Evolutionary conservation across 2,797 vertebrate species (phyloP).

Genomic region (Pantherophis alleghaniensis): DNA sequence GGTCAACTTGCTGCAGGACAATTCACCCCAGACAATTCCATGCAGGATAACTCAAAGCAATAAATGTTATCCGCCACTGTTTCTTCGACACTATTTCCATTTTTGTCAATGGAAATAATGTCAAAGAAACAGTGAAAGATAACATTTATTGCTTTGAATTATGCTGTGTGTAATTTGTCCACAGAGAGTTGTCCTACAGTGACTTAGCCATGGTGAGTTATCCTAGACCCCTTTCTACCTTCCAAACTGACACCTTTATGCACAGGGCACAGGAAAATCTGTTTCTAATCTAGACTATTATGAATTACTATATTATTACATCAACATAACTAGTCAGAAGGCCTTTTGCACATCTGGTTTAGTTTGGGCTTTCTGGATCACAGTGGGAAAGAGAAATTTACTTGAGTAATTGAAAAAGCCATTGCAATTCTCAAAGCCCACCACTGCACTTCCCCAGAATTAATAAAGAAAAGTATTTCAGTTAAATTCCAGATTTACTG

Average conservation of each 20-base stretch:
- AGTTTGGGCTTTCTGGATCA: not conserved
- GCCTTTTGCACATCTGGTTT: not conserved
- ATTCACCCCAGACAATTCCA: not conserved
- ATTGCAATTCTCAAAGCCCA: not conserved
- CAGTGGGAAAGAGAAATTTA: not conserved
- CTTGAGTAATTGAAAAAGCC: not conserved
- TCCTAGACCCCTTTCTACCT: not conserved
- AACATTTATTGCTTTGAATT: not conserved
- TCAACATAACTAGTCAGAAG: not conserved
- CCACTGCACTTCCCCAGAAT: not conserved
- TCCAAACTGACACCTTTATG: constrained; percentile 7
- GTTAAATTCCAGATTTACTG: not conserved
- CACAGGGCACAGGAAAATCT: not conserved
- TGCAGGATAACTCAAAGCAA: not conserved
- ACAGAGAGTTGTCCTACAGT: not conserved
- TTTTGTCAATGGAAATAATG: not conserved
- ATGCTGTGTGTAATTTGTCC: not conserved
- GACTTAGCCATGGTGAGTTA: not conserved
- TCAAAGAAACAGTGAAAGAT: not conserved
- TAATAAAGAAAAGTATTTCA: not conserved
- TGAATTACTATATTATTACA: not conserved
- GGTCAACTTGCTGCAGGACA: not conserved
- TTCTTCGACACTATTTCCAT: not conserved
- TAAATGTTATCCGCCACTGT: not conserved
- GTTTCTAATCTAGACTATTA: constrained; percentile 12